Evolutionary conservation across 1,140 invertebrate species (phyloP), one percentile per base, ranked within the genome.

Genomic region (Ceratina australensis): DNA sequence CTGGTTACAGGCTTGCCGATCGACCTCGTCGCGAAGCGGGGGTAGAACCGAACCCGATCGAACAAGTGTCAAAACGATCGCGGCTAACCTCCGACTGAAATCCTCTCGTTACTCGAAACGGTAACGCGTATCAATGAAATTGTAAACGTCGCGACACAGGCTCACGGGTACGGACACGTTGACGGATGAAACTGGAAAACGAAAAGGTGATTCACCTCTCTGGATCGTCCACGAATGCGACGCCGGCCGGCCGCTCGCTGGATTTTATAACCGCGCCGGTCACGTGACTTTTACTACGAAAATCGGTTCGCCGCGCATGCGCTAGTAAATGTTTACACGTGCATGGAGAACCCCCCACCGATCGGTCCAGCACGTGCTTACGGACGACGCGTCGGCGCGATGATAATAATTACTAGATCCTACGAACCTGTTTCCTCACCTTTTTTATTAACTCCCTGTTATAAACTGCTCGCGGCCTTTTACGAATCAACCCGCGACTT

Each of bases 311-410:
- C 13, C 61, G 88, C 91, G 91, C 90, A 87, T 87, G 90, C 90
- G 90, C 86, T 52, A 16, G 83, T 88, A 89, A 89, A 91, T 91
- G 89, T 91, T 90, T 91, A 91, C 90, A 91, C 89, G 88, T 89
- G 87, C 87, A 83, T 61, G 24, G 15, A 18, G 42, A 42, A 18
- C 63, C 60, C 60, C 78, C 74, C 57, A 65, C 81, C 64, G 26
- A 64, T 22, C 8, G 24, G 64, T 2, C 22, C 50, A 52, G 52
- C 79, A 82, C 81, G 81, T 83, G 82, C 67, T 79, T 54, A n/a
- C 15, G n/a, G 7, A 52, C 52, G 33, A 20, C 72, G 60, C 52
- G 52, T 1, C 33, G 33, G 5, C 33, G 33, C 33, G 33, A 5
- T 42, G 33, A 42, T 42, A 33, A 33, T 33, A 42, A 42, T 42